Conservation (phyloP, 2,797 vertebrate species). For the Enteromius treurensis region DNA sequence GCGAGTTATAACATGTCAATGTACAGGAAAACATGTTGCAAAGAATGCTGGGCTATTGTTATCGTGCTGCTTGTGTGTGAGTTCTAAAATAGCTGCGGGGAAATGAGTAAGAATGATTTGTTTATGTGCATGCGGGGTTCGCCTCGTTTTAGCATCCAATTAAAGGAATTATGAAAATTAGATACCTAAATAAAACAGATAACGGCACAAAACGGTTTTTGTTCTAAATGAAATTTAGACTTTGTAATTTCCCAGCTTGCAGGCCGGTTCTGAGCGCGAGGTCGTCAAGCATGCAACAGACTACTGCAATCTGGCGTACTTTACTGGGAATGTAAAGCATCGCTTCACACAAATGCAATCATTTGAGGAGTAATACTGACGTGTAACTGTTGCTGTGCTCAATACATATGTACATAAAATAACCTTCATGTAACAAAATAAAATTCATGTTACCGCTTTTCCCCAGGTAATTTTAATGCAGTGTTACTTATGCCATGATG, state of each 20-base stretch:
- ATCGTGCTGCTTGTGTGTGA: background rate
- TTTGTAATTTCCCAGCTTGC: background rate
- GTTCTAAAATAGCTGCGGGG: background rate
- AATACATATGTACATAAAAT: background rate
- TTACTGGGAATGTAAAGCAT: background rate
- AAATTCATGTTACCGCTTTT: background rate
- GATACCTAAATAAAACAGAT: background rate
- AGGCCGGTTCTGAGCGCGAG: background rate
- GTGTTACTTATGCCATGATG: background rate
- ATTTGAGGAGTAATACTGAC: background rate
- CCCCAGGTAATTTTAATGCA: background rate
- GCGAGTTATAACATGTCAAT: constrained; percentile 54
- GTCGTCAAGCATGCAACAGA: background rate
- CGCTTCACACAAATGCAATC: background rate
- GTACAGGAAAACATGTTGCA: constrained; percentile 32
- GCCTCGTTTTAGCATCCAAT: background rate
- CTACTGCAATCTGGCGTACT: background rate
- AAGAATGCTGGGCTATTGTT: background rate
- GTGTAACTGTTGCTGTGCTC: background rate
- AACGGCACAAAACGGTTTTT: background rate
- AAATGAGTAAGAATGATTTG: background rate
- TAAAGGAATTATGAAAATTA: background rate
- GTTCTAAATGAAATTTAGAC: background rate
- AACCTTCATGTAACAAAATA: background rate
- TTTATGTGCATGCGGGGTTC: constrained; percentile 1